Base-by-base conservation (phyloP, 2,888 invertebrate species). In the Cotesia congregata region DNA sequence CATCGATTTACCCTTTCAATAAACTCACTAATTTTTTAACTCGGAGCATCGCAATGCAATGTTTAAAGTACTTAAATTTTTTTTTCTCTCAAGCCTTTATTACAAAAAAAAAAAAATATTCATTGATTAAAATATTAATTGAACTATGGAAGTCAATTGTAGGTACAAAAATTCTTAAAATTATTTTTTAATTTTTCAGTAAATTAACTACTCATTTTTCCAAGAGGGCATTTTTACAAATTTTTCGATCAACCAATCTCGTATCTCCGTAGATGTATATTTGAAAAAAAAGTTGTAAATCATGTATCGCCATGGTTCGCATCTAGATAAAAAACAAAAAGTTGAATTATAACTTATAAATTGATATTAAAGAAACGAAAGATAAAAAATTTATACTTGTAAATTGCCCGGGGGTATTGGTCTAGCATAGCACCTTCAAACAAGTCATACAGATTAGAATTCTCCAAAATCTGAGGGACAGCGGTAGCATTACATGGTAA, bases 281-380 rank as follows among this genome's bases (percentile, higher is more conserved):
- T 90, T 91, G 82, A 95, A 93, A 30, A 95, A 86, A 72, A 90
- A 90, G 82, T 95, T 93, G 87, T 94, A 95, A 74, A 94, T 80
- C 78, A 86, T 90, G 80, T 94, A 95, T 85, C 94, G 91, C 91
- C 92, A 92, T 0, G 94, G 92, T 83, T 95, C 94, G 67, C 85
- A 86, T 71, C 89, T 89, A 78, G 61, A 81, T 80, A 39, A 67
- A 78, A 30, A 73, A 72, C 17, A 6, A 30, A 39, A 30, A 30
- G 12, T 12, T 39, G 5, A 62, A 38, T 15, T 60, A 30, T 1
- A 30, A 1, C 20, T 15, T n/a, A 6, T 62, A 62, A 50, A 4
- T 50, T 50, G 2, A 50, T 50, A 50, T 12, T 50, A 1, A 50
- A 50, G 20, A 65, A 65, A 65, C 5, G 12, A 30, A 30, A 30